Conservation (phyloP, 2,797 vertebrate genomes). For the Zonotrichia albicollis region DNA sequence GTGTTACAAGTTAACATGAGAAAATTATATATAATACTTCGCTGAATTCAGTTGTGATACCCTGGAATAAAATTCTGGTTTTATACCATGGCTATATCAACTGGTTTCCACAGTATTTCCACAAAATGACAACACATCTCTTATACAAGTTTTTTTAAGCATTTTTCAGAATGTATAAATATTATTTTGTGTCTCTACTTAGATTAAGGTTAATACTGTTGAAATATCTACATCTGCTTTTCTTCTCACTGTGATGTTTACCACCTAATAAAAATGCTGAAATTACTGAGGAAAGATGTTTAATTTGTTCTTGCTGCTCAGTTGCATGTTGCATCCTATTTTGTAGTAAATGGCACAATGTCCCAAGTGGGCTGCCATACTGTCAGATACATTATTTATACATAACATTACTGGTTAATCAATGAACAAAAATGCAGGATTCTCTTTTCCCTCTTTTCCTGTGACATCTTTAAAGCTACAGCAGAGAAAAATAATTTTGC, state of each 20-base stretch:
- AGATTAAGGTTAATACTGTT: conserved; percentile 73
- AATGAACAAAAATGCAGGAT: conserved; percentile 78
- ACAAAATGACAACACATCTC: neutral
- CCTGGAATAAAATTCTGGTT: neutral
- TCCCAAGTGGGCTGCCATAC: conserved; percentile 82
- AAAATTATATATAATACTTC: neutral
- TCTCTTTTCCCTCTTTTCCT: conserved; percentile 30
- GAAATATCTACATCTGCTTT: conserved; percentile 75
- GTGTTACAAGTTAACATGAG: neutral
- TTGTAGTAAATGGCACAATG: conserved; percentile 81
- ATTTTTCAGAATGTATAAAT: conserved; percentile 50
- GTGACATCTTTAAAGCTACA: conserved; percentile 74
- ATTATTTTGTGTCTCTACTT: conserved; percentile 64
- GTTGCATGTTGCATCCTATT: conserved; percentile 81
- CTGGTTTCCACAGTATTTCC: neutral
- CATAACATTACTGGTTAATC: conserved; percentile 84
- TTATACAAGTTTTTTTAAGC: neutral
- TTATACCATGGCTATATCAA: neutral
- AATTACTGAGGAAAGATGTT: conserved; percentile 79
- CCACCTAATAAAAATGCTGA: conserved; percentile 82
- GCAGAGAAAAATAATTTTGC: conserved; percentile 39
- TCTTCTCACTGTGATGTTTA: conserved; percentile 71
- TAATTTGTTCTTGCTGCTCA: conserved; percentile 80
- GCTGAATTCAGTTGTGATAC: neutral
- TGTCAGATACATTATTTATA: conserved; percentile 85